Conservation (phyloP, 2,797 vertebrate species). For the Molossus alvarezi region DNA sequence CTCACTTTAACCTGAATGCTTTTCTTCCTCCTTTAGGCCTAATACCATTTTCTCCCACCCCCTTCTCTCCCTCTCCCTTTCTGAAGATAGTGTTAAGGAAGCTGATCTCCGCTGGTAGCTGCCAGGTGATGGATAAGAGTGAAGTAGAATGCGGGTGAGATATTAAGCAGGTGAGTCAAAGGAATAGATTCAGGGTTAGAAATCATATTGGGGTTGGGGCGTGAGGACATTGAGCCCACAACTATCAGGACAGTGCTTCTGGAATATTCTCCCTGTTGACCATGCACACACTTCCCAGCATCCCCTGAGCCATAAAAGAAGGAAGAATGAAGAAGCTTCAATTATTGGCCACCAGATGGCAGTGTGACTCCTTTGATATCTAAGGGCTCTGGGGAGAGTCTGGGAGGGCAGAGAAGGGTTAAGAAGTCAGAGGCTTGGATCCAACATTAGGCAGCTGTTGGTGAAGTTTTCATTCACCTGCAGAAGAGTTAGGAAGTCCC, state of each 20-base stretch:
- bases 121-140: not conserved
- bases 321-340: too few species aligned
- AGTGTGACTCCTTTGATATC: too few species aligned
- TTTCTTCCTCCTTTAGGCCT: not conserved
- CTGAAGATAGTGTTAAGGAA: not conserved
- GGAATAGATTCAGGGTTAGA: not conserved
- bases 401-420: too few species aligned
- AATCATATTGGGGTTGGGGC: not conserved
- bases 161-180: not conserved
- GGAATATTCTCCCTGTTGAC: not conserved
- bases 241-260: not conserved
- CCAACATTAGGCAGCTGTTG: too few species aligned
- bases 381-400: too few species aligned
- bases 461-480: too few species aligned
- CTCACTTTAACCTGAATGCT: not conserved
- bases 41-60: not conserved
- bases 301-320: not conserved
- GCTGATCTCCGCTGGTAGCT: not conserved
- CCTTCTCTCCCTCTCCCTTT: not conserved
- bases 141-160: not conserved
- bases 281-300: not conserved
- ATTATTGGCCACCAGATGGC: too few species aligned
- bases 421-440: too few species aligned
- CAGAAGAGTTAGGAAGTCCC: not conserved
- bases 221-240: not conserved